These are phyloP conservation scores for Aromia moschata DNA, from an alignment of 2,888 invertebrate species.

Conservation along the genomic window DNA sequence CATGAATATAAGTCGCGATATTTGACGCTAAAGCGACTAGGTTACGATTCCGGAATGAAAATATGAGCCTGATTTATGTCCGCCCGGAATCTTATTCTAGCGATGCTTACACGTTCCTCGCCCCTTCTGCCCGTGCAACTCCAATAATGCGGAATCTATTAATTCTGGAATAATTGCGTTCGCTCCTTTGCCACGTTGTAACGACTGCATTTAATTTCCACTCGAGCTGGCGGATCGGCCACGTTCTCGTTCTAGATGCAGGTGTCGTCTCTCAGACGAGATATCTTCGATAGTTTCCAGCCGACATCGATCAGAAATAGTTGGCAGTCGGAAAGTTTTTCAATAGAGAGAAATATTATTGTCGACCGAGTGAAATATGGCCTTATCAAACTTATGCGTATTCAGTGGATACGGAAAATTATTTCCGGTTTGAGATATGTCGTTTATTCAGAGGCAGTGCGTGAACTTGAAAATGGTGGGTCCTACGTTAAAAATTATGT, in stretches of 20 bases:
- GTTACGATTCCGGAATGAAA: slow-evolving; percentile 15
- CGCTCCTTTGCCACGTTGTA: slow-evolving; percentile 4
- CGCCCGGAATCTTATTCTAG: slow-evolving; percentile 6
- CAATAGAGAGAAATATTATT: too few relatives aligned
- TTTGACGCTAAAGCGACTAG: slow-evolving; percentile 11
- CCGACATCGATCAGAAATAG: not conserved
- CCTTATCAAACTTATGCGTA: too few relatives aligned
- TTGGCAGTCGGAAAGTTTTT: not conserved
- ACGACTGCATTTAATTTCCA: slow-evolving; percentile 3
- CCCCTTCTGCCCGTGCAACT: slow-evolving; percentile 1
- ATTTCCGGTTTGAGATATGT: too few relatives aligned
- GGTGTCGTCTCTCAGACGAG: not conserved
- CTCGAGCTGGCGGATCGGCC: not conserved
- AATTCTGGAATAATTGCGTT: slow-evolving; percentile 17
- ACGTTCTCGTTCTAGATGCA: not conserved
- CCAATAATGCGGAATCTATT: slow-evolving; percentile 12
- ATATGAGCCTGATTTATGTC: slow-evolving; percentile 22
- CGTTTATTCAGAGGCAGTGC: too few relatives aligned
- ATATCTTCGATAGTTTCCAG: not conserved
- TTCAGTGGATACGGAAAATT: too few relatives aligned
- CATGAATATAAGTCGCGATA: slow-evolving; percentile 23
- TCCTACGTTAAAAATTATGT: too few relatives aligned
- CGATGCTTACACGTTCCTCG: slow-evolving; percentile 7
- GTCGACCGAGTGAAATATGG: too few relatives aligned
- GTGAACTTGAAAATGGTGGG: too few relatives aligned